phyloP scores from a whole-genome alignment of 2,113 vertebrate genomes.

The Leptocoma aspasia region DNA sequence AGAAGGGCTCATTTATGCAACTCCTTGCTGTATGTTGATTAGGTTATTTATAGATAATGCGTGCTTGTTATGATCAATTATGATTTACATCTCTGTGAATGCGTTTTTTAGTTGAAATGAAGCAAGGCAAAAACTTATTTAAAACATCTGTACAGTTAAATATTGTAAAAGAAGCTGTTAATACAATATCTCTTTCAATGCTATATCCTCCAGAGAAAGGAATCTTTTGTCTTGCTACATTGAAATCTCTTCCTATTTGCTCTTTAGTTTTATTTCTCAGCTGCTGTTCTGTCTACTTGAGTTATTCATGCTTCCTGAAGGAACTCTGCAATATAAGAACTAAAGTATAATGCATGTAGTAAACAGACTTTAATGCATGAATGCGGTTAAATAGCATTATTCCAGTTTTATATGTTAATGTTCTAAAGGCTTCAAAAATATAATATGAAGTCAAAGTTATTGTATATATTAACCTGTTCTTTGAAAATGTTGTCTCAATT shows the following conservation, averaged over 20 bases:
- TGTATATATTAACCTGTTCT: constrained; percentile 11
- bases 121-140: neutral
- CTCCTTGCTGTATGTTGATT: constrained; percentile 70
- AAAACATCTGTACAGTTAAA: constrained; percentile 13
- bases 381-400: neutral
- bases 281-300: neutral
- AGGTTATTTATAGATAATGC: constrained; percentile 72
- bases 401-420: neutral
- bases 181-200: neutral
- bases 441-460: constrained; percentile 12
- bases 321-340: neutral
- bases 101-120: neutral
- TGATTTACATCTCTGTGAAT: constrained; percentile 16
- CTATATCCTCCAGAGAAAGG: neutral
- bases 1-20: constrained; percentile 61
- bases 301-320: constrained; percentile 9
- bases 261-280: constrained; percentile 19
- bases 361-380: constrained; percentile 17
- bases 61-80: constrained; percentile 65
- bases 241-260: constrained; percentile 3
- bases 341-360: constrained; percentile 9
- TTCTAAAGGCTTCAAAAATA: constrained; percentile 23
- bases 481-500: constrained; percentile 37
- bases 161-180: neutral
- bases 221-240: neutral